phyloP scores from a whole-genome alignment of 2,113 vertebrate genomes.

The Xerus inauris region DNA sequence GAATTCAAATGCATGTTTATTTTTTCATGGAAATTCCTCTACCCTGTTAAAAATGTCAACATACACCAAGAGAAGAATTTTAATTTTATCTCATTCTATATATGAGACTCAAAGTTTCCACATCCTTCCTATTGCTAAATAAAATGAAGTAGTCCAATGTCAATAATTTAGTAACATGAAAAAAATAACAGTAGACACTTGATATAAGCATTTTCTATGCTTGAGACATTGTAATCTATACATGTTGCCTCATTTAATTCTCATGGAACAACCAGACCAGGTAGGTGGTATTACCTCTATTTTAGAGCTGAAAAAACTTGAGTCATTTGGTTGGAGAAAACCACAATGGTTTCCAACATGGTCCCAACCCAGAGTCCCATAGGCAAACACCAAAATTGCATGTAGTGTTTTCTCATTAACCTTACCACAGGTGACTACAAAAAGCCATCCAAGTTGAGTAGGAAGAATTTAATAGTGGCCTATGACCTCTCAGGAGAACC shows the following conservation, averaged over 20 bases:
- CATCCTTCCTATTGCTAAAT: conserved; percentile 2
- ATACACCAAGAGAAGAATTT: conserved; percentile 54
- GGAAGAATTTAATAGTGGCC: background rate
- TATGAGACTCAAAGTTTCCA: conserved; percentile 22
- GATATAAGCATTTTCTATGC: background rate
- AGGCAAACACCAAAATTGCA: background rate
- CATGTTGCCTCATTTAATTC: background rate
- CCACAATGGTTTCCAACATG: background rate
- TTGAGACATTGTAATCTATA: conserved; percentile 3
- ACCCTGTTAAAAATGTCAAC: conserved; percentile 40
- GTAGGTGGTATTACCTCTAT: background rate
- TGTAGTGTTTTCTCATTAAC: background rate
- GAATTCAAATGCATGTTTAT: conserved; percentile 42
- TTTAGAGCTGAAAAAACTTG: background rate
- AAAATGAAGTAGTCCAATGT: conserved; percentile 1
- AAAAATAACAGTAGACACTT: background rate
- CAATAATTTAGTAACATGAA: background rate
- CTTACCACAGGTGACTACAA: background rate
- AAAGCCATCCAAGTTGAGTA: background rate
- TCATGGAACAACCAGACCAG: background rate
- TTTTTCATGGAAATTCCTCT: conserved; percentile 61
- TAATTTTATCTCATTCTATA: conserved; percentile 47
- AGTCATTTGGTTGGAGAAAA: conserved; percentile 13
- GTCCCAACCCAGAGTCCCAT: background rate
- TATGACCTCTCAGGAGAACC: background rate